Percentiles rank a stretch among this genome's conserved stretches.
Conservation (phyloP, 2,888 invertebrate species). For the Harmothoe impar region DNA sequence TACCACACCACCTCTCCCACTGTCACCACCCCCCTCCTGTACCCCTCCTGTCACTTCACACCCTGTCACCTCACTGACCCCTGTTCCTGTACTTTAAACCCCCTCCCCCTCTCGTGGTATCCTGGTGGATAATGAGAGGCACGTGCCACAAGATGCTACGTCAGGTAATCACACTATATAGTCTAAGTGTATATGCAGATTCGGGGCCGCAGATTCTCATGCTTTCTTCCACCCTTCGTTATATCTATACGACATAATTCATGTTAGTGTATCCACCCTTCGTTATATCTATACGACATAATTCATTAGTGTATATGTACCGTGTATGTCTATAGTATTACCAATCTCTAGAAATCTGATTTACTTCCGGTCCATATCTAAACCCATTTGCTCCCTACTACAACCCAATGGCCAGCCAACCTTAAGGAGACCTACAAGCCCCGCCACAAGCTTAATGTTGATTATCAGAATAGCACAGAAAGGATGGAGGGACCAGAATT, state of each 20-base stretch:
- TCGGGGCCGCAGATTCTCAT: neutral
- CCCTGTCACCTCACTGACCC: neutral
- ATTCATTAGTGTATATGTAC: too few relatives aligned
- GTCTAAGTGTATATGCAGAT: neutral
- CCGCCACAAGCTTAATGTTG: neutral
- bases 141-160: neutral
- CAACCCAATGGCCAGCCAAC: too few relatives aligned
- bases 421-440: neutral
- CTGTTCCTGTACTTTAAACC: neutral
- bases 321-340: too few relatives aligned
- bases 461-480: constrained; percentile 18
- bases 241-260: too few relatives aligned
- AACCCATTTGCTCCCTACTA: neutral
- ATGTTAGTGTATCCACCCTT: neutral
- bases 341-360: neutral
- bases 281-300: neutral
- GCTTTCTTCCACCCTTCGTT: neutral
- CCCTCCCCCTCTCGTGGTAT: neutral
- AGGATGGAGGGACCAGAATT: neutral
- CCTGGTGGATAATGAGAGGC: constrained; percentile 48
- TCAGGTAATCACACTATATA: neutral
- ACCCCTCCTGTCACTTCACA: neutral
- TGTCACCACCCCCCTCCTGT: neutral
- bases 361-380: neutral
- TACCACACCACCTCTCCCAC: neutral